Conservation (phyloP, 2,888 invertebrate species). For the Pristionchus maxplancki region DNA sequence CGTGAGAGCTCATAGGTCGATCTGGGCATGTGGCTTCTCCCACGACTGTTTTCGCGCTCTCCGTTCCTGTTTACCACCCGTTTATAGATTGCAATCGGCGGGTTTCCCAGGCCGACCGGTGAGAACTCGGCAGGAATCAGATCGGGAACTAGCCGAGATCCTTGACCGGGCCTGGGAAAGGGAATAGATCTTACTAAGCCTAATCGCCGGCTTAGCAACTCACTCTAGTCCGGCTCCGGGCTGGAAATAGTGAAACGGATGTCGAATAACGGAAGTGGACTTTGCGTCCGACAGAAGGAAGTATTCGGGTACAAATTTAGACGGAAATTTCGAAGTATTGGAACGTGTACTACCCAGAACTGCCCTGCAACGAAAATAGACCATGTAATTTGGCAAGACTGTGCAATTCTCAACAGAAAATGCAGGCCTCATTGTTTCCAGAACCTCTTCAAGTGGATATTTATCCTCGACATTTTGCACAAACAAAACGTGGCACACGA, state of each 20-base stretch:
- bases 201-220: not conserved
- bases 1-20: slow-evolving; percentile 9
- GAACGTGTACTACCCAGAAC: not conserved
- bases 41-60: not conserved
- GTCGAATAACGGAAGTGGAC: not conserved
- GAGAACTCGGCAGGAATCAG: not conserved
- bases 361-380: too few species aligned
- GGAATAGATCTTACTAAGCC: not conserved
- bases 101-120: slow-evolving; percentile 22
- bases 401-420: not conserved
- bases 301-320: not conserved
- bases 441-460: not conserved
- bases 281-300: not conserved
- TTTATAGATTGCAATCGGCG: not conserved
- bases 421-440: not conserved
- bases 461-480: not conserved
- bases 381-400: too few species aligned
- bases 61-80: slow-evolving; percentile 2
- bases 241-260: not conserved
- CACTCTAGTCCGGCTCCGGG: not conserved
- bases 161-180: not conserved
- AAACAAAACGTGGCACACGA: not conserved
- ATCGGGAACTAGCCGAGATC: not conserved
- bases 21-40: not conserved
- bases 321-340: not conserved